These are phyloP conservation scores for Neocrepidodera transversa DNA, from an alignment of 2,888 invertebrate genomes.

Conservation along the genomic window DNA sequence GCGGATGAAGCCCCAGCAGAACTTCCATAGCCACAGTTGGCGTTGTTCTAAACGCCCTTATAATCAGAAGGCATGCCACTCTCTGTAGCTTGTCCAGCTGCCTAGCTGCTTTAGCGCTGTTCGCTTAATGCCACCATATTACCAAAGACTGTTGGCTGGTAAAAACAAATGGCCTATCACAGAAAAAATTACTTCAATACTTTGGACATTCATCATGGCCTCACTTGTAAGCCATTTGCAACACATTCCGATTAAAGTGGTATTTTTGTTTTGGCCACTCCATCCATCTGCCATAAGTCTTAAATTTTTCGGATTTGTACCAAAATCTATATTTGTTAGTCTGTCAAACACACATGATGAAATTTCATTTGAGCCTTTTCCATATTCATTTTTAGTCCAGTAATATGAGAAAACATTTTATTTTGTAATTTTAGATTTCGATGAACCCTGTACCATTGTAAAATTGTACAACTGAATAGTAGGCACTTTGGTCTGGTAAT, in stretches of 20 bases:
- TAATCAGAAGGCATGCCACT: too few species aligned
- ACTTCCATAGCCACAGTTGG: too few species aligned
- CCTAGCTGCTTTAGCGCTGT: too few species aligned
- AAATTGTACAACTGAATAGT: slow-evolving; percentile 6
- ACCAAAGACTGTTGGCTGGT: slow-evolving; percentile 25
- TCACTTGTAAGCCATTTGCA: slow-evolving; percentile 24
- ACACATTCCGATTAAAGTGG: slow-evolving; percentile 25
- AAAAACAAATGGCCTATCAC: slow-evolving; percentile 20
- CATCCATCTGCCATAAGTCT: slow-evolving; percentile 25
- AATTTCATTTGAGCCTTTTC: too few species aligned
- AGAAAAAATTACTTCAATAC: not conserved
- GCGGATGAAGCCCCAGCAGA: too few species aligned
- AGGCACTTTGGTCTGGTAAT: slow-evolving; percentile 17
- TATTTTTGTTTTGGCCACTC: slow-evolving; percentile 30
- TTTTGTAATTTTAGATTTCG: slow-evolving; percentile 4
- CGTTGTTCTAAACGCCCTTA: too few species aligned
- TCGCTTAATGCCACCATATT: too few species aligned
- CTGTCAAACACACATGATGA: slow-evolving; percentile 6
- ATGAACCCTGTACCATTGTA: too few species aligned
- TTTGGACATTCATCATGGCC: slow-evolving; percentile 11
- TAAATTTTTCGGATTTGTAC: too few species aligned
- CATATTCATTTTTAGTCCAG: slow-evolving; percentile 25
- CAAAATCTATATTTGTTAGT: not conserved
- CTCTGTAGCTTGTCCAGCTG: too few species aligned
- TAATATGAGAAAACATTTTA: slow-evolving; percentile 21